Evolutionary conservation across 2,113 vertebrate species (phyloP), one percentile per base, ranked within the genome.

Genomic region (Promerops cafer): DNA sequence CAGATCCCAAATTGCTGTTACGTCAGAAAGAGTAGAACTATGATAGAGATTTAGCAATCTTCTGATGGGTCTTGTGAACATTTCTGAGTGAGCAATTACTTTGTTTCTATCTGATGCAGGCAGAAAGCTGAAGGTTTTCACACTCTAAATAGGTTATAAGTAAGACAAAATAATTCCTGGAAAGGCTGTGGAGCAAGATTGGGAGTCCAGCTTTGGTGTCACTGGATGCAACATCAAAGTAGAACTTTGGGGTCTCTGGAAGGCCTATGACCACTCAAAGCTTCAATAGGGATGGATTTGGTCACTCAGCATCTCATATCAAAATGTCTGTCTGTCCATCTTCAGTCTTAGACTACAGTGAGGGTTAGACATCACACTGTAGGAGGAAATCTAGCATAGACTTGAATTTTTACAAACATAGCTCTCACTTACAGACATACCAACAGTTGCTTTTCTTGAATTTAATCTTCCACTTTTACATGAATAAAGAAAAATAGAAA

Each of bases 351-450:
- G 44, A 24, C 28, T 56, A 21, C 9, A 0, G 11, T 26, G 30
- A 77, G 63, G 9, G 4, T 39, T 60, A 40, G 39, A 45, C 11
- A 45, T 33, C 1, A 3, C 3, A 44, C 0, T 2, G 1, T 35
- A 20, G 16, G 6, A 60, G 12, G 10, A 92, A 75, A 56, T 42
- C 26, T 16, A 63, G 20, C 33, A 20, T 16, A 85, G 56, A 28
- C 11, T 84, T 74, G 30, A 81, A 27, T 40, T 5, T 60, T 74
- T 44, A 30, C 11, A 56, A 26, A 5, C 12, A 27, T 45, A 68
- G 54, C 21, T 86, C 82, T 64, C 42, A 71, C 33, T 75, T 21
- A 19, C 2, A 21, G n/a, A 18, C 10, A 27, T 57, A 44, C 1
- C 1, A 2, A 11, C 33, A 49, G 33, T 45, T 60, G 6, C 4